Base-by-base conservation (phyloP, 2,888 invertebrate genomes). In the Drosophila emarginata region DNA sequence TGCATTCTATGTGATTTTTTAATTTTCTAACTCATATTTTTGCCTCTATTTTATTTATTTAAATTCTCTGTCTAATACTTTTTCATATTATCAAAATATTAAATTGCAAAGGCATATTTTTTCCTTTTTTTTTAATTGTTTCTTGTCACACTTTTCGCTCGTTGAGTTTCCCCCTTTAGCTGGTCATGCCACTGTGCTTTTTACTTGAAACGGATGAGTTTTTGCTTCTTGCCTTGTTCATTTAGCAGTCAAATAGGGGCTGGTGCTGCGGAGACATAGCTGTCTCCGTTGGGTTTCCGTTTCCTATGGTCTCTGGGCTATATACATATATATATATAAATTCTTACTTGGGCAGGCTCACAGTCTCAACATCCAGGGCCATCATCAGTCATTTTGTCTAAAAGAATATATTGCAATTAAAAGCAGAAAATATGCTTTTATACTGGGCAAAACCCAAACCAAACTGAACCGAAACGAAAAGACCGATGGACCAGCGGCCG, bases 311-410 rank as follows among this genome's bases (percentile, higher is more conserved):
- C 87, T 87, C 73, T 85, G 85, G 82, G 86, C 87, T 79, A 85
- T 82, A 82, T 81, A 84, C 14, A 52, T 52, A 32, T 32, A 32
- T 32, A 32, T 11, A 32, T 32, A 32, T 32, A 28, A 6, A 28
- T 82, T 87, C 86, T 63, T 11, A n/a, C 45, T 45, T 21, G 45
- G 45, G 45, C 45, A 45, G 21, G 45, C 45, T 45, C 12, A 18
- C 6, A 45, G 45, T 4, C 18, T 63, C 59, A 36, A 45, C 50
- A 12, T 53, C 70, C 61, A 26, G 18, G 56, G 74, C 76, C 87
- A 88, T 88, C 84, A 84, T 84, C 84, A 88, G 84, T 84, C 84
- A 88, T 84, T 84, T 88, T 86, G 88, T 86, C 87, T 86, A 86
- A 83, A 83, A 84, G 84, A 84, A 84, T 84, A 84, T 88, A 84